phyloP scores from a whole-genome alignment of 2,797 vertebrate genomes.

The Bovichtus variegatus region DNA sequence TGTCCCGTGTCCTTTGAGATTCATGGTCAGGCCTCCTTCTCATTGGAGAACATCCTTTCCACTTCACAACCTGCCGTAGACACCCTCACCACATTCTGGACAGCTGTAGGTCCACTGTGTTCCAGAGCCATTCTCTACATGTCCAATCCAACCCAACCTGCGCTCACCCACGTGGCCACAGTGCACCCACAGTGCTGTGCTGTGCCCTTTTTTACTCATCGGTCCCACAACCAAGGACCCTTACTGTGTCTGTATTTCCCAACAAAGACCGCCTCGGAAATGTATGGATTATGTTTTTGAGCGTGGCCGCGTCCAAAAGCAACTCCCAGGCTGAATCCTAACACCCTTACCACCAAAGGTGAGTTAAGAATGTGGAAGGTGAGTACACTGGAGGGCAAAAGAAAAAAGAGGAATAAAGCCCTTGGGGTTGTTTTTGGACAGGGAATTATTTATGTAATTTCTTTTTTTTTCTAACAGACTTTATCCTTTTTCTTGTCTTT shows the following conservation, averaged over 20 bases:
- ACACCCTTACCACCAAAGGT: background rate
- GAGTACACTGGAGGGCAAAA: background rate
- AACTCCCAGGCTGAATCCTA: conserved; percentile 46
- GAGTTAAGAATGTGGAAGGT: conserved; percentile 17
- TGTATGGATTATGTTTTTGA: conserved; percentile 76
- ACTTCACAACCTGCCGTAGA: conserved; percentile 37
- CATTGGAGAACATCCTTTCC: conserved; percentile 32
- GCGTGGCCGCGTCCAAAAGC: conserved; percentile 74
- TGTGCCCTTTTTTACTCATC: conserved; percentile 62
- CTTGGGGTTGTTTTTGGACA: conserved; percentile 74
- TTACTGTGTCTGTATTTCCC: conserved; percentile 87
- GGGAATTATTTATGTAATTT: conserved; percentile 41
- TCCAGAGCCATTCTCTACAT: conserved; percentile 58
- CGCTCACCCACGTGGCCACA: conserved; percentile 51
- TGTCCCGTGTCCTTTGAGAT: conserved; percentile 28
- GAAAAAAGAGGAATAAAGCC: conserved; percentile 14
- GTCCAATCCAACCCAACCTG: conserved; percentile 45
- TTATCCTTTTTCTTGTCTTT: conserved; percentile 30
- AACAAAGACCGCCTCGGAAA: conserved; percentile 82
- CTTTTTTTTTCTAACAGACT: conserved; percentile 40
- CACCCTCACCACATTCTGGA: conserved; percentile 45
- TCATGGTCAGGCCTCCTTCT: conserved; percentile 35
- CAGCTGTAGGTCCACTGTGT: conserved; percentile 34
- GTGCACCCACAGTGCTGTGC: conserved; percentile 55
- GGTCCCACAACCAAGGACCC: conserved; percentile 50